Conservation (phyloP, 2,113 vertebrate genomes). For the Oryzias melastigma region DNA sequence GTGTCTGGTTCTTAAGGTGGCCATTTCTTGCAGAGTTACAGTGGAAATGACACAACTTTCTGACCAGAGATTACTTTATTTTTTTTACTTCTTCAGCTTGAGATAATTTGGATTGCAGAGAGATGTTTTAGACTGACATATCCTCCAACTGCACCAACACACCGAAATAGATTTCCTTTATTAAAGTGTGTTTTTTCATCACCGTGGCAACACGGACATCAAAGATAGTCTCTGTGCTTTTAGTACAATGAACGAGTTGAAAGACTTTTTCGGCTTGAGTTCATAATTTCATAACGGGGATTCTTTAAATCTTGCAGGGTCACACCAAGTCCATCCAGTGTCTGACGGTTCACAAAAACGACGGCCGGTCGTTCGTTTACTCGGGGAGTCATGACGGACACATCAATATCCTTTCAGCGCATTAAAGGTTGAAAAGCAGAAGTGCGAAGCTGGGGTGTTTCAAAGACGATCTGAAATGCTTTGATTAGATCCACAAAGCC, state of each 20-base stretch:
- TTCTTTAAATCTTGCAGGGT: slow-evolving; percentile 77
- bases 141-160: too few species aligned
- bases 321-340: slow-evolving; percentile 96
- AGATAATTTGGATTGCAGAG: too few species aligned
- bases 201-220: neutral
- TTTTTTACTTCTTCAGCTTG: too few species aligned
- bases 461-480: too few species aligned
- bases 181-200: neutral
- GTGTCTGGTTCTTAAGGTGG: neutral
- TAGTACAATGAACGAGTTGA: neutral
- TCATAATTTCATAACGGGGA: neutral
- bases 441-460: too few species aligned
- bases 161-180: neutral
- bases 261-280: neutral
- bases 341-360: slow-evolving; percentile 85
- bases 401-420: slow-evolving; percentile 93
- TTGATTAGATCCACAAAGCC: too few species aligned
- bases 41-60: too few species aligned
- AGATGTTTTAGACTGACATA: too few species aligned
- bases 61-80: too few species aligned
- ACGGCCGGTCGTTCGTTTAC: slow-evolving; percentile 85
- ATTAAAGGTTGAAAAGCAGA: neutral
- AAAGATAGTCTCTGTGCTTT: neutral
- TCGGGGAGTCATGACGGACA: slow-evolving; percentile 95
- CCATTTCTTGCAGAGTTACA: neutral